Base-by-base conservation (phyloP, 1,140 invertebrate genomes). In the Bombyx mandarina region DNA sequence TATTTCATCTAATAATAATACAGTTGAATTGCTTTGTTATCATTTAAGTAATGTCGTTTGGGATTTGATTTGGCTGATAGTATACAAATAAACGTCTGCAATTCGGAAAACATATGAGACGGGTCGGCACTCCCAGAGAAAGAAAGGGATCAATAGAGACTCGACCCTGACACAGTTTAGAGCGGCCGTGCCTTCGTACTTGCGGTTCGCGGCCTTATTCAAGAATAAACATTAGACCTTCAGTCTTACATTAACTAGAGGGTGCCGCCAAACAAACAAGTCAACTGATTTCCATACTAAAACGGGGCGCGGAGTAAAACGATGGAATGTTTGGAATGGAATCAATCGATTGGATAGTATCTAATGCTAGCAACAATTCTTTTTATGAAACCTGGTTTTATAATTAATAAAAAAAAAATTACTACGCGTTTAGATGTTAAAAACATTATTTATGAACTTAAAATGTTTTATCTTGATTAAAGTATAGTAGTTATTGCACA, bases 101-200 rank as follows among this genome's bases (percentile, higher is more conserved):
- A 62, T 53, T 55, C 57, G 63, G 59, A 67, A 66, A 62, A 77
- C 63, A 73, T 60, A 69, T 62, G 63, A 67, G 67, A 69, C 63
- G 69, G 66, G 67, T 69, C 57, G 73, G 50, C 55, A 73, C 73
- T 67, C 67, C 71, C 61, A 65, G 63, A 65, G 71, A 82, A 82
- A 85, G 79, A 80, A 79, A 67, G 73, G 70, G 77, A 82, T 86
- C 82, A 79, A 86, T 86, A 86, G 72, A 63, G 74, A 66, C 67
- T 54, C 76, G 80, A 82, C 82, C 82, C 75, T 86, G 82, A 86
- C 82, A 86, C 76, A 72, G 75, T 82, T 86, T 79, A 73, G 73
- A 82, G 71, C 78, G 74, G 73, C 77, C 79, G 70, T 79, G 73
- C 68, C 65, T 71, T 75, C 61, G 71, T 67, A 67, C 65, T 66